Base-by-base conservation (phyloP, 1,140 invertebrate species). In the Psilanteris sp. region DNA sequence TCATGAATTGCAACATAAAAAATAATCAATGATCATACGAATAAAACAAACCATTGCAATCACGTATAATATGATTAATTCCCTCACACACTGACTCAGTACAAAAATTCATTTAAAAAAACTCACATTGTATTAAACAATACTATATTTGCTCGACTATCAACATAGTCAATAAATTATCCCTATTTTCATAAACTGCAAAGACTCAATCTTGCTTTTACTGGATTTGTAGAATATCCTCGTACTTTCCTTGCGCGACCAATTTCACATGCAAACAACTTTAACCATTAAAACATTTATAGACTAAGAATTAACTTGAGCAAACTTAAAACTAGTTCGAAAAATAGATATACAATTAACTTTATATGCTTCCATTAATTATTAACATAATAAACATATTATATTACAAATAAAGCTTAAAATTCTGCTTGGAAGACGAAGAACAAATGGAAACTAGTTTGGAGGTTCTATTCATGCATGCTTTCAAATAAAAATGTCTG, bases 111-210 rank as follows among this genome's bases (percentile, higher is more conserved):
- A 79, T 77, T 82, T 75, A 82, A 79, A 79, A 83, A 84, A 86
- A 81, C 76, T 82, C 57, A 84, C 78, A 55, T 64, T 55, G 57
- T 78, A 80, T 81, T 77, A 83, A 84, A 75, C 57, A 84, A 85
- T 80, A 70, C 70, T 79, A 76, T 81, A 81, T 78, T 59, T 78
- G 77, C 70, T 84, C 72, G 81, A 86, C 79, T 85, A 84, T 82
- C 72, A 84, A 83, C 85, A 78, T 84, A 85, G 82, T 82, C 81
- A 83, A 87, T 86, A 87, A 88, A 86, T 85, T 81, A 85, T 85
- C 61, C 81, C 81, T 85, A 85, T 82, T 82, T 85, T 82, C 55
- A 80, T 80, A 79, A 82, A 82, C 80, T 85, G 83, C 83, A 83
- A 86, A 84, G 82, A 83, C 79, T 79, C 83, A 78, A 82, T 79